Evolutionary conservation across 1,140 invertebrate species (phyloP).

Genomic region (Sycophila sp.): DNA sequence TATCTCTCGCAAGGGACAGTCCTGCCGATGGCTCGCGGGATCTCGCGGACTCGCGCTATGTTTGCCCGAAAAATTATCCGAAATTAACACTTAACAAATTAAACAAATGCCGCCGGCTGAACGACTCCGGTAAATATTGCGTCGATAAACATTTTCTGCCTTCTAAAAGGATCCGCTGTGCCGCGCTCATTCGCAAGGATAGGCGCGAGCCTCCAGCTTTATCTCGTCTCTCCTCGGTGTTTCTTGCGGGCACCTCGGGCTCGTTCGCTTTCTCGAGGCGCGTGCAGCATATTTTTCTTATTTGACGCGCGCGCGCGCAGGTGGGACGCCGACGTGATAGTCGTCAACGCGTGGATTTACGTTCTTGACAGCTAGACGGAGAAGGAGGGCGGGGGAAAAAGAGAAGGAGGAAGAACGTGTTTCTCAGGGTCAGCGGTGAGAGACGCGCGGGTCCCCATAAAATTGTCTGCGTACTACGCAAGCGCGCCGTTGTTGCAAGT

Average conservation of each 20-base stretch:
- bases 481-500: slow-evolving; percentile 24
- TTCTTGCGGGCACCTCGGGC: not conserved
- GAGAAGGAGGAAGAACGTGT: slow-evolving; percentile 46
- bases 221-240: not conserved
- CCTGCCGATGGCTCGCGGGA: slow-evolving; percentile 28
- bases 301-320: not conserved
- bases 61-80: slow-evolving; percentile 61
- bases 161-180: slow-evolving; percentile 55
- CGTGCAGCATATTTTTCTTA: slow-evolving; percentile 6
- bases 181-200: not conserved
- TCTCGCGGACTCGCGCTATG: slow-evolving; percentile 41
- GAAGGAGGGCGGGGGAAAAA: slow-evolving; percentile 31
- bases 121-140: slow-evolving; percentile 54
- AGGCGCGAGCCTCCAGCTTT: not conserved
- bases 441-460: slow-evolving; percentile 39
- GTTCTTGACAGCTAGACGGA: slow-evolving; percentile 50
- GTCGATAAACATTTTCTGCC: slow-evolving; percentile 61
- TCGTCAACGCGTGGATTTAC: slow-evolving; percentile 51
- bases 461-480: slow-evolving; percentile 43
- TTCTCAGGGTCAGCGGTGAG: slow-evolving; percentile 44
- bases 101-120: slow-evolving; percentile 57
- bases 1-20: no score
- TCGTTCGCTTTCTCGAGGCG: not conserved
- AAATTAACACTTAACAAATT: slow-evolving; percentile 63
- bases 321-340: slow-evolving; percentile 29